phyloP scores from a whole-genome alignment of 2,113 vertebrate genomes.

The Myrmophylax atrothorax region DNA sequence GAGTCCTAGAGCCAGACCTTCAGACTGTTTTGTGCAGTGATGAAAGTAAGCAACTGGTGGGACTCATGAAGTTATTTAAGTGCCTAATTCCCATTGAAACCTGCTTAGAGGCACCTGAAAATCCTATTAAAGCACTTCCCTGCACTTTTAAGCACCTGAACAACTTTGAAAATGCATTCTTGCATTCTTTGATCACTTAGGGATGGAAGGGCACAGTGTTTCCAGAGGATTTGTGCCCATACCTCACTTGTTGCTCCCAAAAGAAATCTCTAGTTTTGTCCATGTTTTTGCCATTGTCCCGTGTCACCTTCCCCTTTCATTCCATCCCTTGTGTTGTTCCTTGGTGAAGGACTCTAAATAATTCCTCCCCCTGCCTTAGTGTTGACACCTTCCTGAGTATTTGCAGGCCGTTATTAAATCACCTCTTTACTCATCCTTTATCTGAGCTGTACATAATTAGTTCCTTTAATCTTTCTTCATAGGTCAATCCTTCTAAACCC shows the following conservation, averaged over 20 bases:
- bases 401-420: conserved; percentile 67
- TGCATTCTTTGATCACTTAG: background rate
- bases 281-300: background rate
- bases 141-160: conserved; percentile 9
- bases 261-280: background rate
- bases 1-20: background rate
- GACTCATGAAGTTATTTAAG: background rate
- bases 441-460: conserved; percentile 72
- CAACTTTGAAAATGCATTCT: background rate
- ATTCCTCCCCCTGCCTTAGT: conserved; percentile 8
- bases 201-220: background rate
- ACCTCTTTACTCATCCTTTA: conserved; percentile 70
- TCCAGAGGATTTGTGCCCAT: background rate
- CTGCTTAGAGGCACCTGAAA: conserved; percentile 6
- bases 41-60: background rate
- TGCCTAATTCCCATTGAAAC: background rate
- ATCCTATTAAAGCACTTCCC: conserved; percentile 26
- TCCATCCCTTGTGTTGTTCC: background rate
- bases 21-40: background rate
- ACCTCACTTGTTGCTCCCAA: background rate
- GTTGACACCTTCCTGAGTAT: conserved; percentile 56
- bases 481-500: conserved; percentile 71
- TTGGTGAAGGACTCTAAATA: conserved; percentile 19
- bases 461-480: conserved; percentile 72
- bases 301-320: conserved; percentile 5